phyloP scores from a whole-genome alignment of 1,140 invertebrate species.

The Akabosia matsudoensis region DNA sequence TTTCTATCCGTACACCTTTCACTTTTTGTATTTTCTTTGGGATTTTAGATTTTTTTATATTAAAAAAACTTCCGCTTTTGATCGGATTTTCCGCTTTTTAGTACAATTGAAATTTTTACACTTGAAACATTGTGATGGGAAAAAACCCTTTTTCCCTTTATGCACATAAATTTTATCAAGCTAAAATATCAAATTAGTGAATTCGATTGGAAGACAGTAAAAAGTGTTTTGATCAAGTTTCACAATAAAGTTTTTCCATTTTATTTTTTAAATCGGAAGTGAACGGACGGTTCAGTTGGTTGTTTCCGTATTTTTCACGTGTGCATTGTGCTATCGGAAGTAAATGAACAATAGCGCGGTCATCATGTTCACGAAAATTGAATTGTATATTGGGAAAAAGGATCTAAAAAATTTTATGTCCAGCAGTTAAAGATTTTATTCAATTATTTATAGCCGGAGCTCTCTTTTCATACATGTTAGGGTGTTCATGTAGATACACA shows the following conservation, averaged over 20 bases:
- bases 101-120: too few species aligned
- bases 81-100: too few species aligned
- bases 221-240: slow-evolving; percentile 11
- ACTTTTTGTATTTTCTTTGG: too few species aligned
- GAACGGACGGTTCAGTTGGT: neutral
- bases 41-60: too few species aligned
- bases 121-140: neutral
- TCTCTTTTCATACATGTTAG: too few species aligned
- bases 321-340: neutral
- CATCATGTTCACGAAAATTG: neutral
- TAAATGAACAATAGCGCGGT: neutral
- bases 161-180: slow-evolving; percentile 14
- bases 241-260: neutral
- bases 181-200: slow-evolving; percentile 29
- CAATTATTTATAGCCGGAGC: slow-evolving; percentile 15
- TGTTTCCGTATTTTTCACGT: neutral
- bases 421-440: slow-evolving; percentile 25
- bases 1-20: too few species aligned
- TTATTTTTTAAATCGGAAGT: neutral
- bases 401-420: slow-evolving; percentile 22
- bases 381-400: neutral
- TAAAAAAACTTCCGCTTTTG: too few species aligned
- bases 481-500: too few species aligned
- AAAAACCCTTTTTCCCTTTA: slow-evolving; percentile 16
- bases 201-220: slow-evolving; percentile 27